A percentile compares a stretch with the other conserved stretches of the same genome.
Conservation (phyloP, 2,797 vertebrate species). For the Melanotaenia boesemani region DNA sequence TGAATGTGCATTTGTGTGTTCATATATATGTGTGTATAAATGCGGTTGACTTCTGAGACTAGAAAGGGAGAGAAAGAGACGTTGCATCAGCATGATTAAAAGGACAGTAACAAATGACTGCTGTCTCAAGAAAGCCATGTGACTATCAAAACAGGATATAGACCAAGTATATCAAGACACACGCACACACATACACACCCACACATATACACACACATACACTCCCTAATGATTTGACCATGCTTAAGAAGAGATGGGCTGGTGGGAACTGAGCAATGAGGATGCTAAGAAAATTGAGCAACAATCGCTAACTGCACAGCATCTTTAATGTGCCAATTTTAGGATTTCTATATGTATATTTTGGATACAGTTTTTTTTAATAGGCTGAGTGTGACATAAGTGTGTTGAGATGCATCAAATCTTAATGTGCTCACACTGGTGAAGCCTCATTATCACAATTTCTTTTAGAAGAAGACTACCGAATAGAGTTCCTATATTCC, state of each 20-base stretch:
- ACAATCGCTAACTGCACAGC: background rate
- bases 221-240: slow-evolving; percentile 39
- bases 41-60: slow-evolving; percentile 48
- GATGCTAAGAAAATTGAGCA: slow-evolving; percentile 21
- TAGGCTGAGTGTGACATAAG: slow-evolving; percentile 10
- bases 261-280: slow-evolving; percentile 19
- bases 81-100: slow-evolving; percentile 84
- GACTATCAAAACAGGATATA: slow-evolving; percentile 70
- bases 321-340: slow-evolving; percentile 8
- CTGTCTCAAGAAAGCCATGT: slow-evolving; percentile 68
- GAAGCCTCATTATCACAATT: slow-evolving; percentile 82
- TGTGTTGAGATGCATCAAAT: slow-evolving; percentile 71
- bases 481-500: slow-evolving; percentile 67
- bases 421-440: slow-evolving; percentile 71
- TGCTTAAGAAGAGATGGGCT: slow-evolving; percentile 31
- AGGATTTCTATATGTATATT: slow-evolving; percentile 23
- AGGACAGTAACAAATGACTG: slow-evolving; percentile 82
- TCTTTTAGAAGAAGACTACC: slow-evolving; percentile 71
- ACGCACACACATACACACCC: background rate
- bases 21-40: slow-evolving; percentile 4
- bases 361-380: slow-evolving; percentile 30
- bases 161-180: slow-evolving; percentile 64
- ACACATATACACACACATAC: background rate
- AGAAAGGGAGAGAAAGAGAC: slow-evolving; percentile 19
- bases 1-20: slow-evolving; percentile 16